Evolutionary conservation across 2,797 vertebrate genomes (phyloP).

Genomic region (Danio kyathit): DNA sequence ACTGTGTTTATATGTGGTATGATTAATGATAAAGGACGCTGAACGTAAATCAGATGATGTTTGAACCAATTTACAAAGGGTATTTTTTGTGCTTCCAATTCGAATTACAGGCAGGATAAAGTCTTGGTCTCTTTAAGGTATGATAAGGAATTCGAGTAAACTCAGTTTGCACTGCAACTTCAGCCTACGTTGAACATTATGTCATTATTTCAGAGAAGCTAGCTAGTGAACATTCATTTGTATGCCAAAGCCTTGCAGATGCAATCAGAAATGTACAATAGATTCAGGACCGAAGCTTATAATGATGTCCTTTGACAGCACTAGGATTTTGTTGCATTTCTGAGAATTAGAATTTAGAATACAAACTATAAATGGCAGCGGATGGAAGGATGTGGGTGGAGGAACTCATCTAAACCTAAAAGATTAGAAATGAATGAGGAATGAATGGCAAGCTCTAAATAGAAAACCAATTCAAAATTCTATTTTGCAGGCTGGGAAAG

Average conservation of each 20-base stretch:
- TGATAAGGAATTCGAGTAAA: constrained; percentile 33
- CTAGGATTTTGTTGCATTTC: constrained; percentile 55
- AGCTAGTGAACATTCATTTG: constrained; percentile 53
- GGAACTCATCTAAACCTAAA: constrained; percentile 53
- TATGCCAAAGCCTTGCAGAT: constrained; percentile 58
- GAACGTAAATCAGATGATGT: constrained; percentile 20
- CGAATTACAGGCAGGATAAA: constrained; percentile 44
- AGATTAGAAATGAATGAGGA: constrained; percentile 53
- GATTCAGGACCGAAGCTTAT: constrained; percentile 50
- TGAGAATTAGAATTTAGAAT: constrained; percentile 49
- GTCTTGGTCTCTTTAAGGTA: constrained; percentile 38
- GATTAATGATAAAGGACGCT: constrained; percentile 30
- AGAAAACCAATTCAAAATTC: constrained; percentile 86
- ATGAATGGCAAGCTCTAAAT: constrained; percentile 50
- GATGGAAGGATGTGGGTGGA: constrained; percentile 62
- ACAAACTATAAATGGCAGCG: constrained; percentile 56
- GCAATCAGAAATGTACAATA: constrained; percentile 48
- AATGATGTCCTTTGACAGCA: constrained; percentile 53
- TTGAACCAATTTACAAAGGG: constrained; percentile 44
- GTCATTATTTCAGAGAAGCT: constrained; percentile 46
- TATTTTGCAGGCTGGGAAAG: constrained; percentile 99
- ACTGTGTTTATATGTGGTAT: constrained; percentile 34
- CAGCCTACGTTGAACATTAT: constrained; percentile 37
- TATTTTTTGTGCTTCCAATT: constrained; percentile 62
- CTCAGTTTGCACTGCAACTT: constrained; percentile 44